phyloP scores from a whole-genome alignment of 2,797 vertebrate genomes.

The Nannoperca obscura region DNA sequence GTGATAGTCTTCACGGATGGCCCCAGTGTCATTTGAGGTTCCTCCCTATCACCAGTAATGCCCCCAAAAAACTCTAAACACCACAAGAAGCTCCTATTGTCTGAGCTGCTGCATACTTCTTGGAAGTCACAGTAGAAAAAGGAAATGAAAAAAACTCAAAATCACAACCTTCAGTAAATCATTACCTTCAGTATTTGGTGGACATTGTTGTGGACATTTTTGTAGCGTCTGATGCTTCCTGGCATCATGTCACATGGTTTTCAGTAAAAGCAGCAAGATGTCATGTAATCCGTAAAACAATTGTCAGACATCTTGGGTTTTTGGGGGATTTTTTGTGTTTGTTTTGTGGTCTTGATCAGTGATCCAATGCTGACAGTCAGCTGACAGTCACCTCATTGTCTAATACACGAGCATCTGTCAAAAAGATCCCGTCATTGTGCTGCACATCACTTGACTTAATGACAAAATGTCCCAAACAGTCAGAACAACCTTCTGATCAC shows the following conservation, averaged over 20 bases:
- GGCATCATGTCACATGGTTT: neutral
- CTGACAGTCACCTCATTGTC: too few relatives aligned
- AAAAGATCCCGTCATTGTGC: neutral
- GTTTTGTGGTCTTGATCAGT: too few relatives aligned
- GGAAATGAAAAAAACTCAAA: neutral
- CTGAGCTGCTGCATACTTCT: neutral
- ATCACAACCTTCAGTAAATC: too few relatives aligned
- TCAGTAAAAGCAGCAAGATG: neutral
- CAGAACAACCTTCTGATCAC: neutral
- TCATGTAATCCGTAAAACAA: too few relatives aligned
- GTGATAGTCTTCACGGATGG: slow-evolving; percentile 40
- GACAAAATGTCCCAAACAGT: neutral
- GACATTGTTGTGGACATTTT: neutral
- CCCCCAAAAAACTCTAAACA: neutral
- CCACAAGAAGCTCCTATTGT: neutral
- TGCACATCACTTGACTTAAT: neutral
- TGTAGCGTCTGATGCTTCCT: neutral
- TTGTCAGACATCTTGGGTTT: too few relatives aligned
- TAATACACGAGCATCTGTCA: neutral
- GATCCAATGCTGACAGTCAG: neutral
- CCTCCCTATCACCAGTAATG: neutral
- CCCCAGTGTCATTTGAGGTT: slow-evolving; percentile 34
- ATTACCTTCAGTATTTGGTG: neutral
- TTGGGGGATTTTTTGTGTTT: too few relatives aligned
- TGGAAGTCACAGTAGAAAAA: neutral